Conservation (phyloP, 2,113 vertebrate species). For the Hyperopisus bebe region DNA sequence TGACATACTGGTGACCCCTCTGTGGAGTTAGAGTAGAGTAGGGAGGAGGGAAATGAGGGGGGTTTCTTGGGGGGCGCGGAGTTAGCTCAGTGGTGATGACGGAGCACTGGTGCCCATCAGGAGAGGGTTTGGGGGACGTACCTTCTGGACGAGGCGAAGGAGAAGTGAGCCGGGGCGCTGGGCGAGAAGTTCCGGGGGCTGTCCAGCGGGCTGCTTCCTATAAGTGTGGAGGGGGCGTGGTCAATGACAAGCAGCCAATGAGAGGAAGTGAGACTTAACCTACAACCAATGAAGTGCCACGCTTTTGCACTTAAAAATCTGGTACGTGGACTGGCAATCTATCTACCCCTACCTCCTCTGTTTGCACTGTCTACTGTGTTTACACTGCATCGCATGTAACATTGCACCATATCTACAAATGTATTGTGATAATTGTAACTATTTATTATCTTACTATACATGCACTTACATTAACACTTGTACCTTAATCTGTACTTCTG, state of each 20-base stretch:
- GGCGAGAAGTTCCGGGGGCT: conserved; percentile 90
- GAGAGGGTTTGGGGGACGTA: conserved; percentile 33
- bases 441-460: background rate
- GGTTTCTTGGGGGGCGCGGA: background rate
- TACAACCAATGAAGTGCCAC: background rate
- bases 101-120: background rate
- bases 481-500: background rate
- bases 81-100: background rate
- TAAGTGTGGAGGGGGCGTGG: background rate
- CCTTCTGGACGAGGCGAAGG: conserved; percentile 89
- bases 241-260: background rate
- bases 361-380: background rate
- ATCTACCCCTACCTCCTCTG: background rate
- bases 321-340: background rate
- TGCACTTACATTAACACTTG: background rate
- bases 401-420: background rate
- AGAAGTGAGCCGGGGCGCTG: conserved; percentile 83
- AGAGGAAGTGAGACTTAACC: background rate
- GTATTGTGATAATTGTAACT: background rate
- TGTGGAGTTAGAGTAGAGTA: background rate
- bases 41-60: no score
- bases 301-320: background rate
- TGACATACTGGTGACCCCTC: background rate
- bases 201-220: conserved; percentile 87
- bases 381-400: background rate